Evolutionary conservation across 2,888 invertebrate species (phyloP).

Genomic region (Thumatha senex): DNA sequence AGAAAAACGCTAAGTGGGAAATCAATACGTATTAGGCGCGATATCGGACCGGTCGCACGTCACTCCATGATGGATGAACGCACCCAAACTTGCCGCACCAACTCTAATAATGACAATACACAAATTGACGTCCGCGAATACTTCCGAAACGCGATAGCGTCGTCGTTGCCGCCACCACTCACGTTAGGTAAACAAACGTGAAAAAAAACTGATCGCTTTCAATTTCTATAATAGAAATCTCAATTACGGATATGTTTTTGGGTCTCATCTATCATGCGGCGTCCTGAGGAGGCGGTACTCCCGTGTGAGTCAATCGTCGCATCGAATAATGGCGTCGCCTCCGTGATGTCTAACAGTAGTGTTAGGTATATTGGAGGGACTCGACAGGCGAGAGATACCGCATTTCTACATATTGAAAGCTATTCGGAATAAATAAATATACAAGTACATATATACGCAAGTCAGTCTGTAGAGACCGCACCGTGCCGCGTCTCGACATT

Average conservation of each 20-base stretch:
- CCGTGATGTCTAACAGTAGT: slow-evolving; percentile 69
- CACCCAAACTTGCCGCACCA: slow-evolving; percentile 76
- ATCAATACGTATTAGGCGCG: slow-evolving; percentile 83
- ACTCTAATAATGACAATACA: slow-evolving; percentile 83
- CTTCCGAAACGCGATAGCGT: slow-evolving; percentile 78
- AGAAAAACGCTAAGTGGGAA: slow-evolving; percentile 83
- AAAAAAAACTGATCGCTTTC: slow-evolving; percentile 72
- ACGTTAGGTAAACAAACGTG: slow-evolving; percentile 80
- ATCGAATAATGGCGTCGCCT: slow-evolving; percentile 71
- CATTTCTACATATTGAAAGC: slow-evolving; percentile 81
- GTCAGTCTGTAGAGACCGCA: slow-evolving; percentile 42
- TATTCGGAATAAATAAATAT: slow-evolving; percentile 81
- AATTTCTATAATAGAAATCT: slow-evolving; percentile 81
- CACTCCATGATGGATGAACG: slow-evolving; percentile 81
- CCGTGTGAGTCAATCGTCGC: slow-evolving; percentile 72
- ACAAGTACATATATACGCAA: slow-evolving; percentile 59
- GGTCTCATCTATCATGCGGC: slow-evolving; percentile 77
- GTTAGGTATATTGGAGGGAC: slow-evolving; percentile 74
- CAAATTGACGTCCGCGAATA: slow-evolving; percentile 80
- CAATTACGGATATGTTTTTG: slow-evolving; percentile 81
- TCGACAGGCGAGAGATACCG: slow-evolving; percentile 77
- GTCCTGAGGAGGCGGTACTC: slow-evolving; percentile 59
- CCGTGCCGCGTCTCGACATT: slow-evolving; percentile 53
- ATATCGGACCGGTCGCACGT: slow-evolving; percentile 79
- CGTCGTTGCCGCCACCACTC: slow-evolving; percentile 62